Evolutionary conservation across 2,113 vertebrate species (phyloP).

Genomic region (Cygnus atratus): DNA sequence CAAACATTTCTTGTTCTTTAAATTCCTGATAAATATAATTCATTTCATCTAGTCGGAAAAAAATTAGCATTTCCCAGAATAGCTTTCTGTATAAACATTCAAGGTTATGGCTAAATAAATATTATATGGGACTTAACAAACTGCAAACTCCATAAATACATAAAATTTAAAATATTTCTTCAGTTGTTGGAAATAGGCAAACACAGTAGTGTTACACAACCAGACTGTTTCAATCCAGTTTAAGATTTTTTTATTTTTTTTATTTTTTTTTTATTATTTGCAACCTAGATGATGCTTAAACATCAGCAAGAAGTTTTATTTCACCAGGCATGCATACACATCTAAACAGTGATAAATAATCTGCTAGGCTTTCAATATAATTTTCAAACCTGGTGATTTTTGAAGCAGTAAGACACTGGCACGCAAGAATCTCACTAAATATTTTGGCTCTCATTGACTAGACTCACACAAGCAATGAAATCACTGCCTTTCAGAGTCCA

Average conservation of each 20-base stretch:
- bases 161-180: conserved; percentile 24
- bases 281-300: not conserved
- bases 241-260: not conserved
- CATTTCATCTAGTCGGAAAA: conserved; percentile 10
- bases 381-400: conserved; percentile 2
- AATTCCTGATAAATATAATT: conserved; percentile 58
- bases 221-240: not conserved
- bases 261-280: not conserved
- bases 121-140: conserved; percentile 9
- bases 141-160: not conserved
- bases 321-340: not conserved
- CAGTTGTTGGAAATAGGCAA: not conserved
- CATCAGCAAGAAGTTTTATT: not conserved
- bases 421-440: not conserved
- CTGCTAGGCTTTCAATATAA: not conserved
- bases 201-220: not conserved
- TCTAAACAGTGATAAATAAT: not conserved
- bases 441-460: not conserved
- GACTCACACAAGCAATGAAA: not conserved
- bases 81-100: conserved; percentile 44
- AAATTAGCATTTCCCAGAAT: conserved; percentile 30
- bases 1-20: conserved; percentile 37
- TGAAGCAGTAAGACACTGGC: not conserved
- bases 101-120: conserved; percentile 38
- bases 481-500: not conserved